These are phyloP conservation scores for Numenius arquata DNA, from an alignment of 2,113 vertebrate species.

Conservation along the genomic window DNA sequence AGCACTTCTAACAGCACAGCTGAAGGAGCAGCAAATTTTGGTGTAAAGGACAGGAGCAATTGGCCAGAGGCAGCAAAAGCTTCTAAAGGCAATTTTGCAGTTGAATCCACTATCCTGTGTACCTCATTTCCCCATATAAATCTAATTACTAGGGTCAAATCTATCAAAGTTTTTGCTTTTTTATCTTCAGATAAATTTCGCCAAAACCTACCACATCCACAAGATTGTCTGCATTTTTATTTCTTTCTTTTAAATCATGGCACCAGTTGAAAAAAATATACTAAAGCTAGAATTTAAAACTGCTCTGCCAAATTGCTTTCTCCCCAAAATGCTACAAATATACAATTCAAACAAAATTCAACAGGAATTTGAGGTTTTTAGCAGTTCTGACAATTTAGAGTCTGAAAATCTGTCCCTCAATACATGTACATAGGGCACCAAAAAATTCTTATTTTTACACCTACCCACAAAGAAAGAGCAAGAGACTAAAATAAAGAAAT, in stretches of 20 bases:
- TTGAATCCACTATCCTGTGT: background rate
- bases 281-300: background rate
- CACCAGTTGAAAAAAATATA: background rate
- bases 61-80: background rate
- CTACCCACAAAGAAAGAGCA: background rate
- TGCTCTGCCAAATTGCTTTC: background rate
- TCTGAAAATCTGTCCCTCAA: background rate
- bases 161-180: background rate
- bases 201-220: background rate
- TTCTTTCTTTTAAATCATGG: background rate
- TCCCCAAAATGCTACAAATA: background rate
- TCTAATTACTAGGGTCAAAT: background rate
- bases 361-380: background rate
- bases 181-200: background rate
- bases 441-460: background rate
- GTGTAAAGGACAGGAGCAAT: background rate
- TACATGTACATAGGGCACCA: background rate
- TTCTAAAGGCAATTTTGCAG: background rate
- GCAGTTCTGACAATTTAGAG: background rate
- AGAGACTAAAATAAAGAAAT: slow-evolving; percentile 3
- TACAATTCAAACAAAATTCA: background rate
- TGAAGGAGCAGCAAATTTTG: background rate
- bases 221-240: background rate
- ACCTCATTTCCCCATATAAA: background rate
- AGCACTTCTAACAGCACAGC: background rate